Evolutionary conservation across 1,140 invertebrate genomes (phyloP), one percentile per base, ranked within the genome.

Genomic region (Drosophila subobscura): DNA sequence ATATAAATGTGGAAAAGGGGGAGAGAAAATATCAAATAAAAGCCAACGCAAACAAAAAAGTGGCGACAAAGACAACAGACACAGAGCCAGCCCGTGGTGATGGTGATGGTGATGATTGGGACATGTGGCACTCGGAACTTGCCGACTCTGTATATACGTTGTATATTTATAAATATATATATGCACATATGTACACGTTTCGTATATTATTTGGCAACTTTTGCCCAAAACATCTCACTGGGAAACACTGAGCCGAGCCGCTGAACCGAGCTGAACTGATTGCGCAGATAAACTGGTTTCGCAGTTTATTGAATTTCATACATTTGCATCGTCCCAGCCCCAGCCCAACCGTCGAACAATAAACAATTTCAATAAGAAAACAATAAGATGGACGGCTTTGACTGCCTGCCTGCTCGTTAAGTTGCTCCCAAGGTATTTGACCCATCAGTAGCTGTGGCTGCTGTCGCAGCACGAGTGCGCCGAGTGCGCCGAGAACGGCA

Each of bases 241-340:
- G 57, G 45, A 64, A 52, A 3, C 33, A 60, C 60, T 40, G 10
- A 57, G 46, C 42, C 42, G 45, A 68, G 25, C 40, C 22, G 29
- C 37, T 55, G 37, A 66, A 40, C 27, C 20, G 49, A 64, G 40
- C 10, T 37, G 33, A 37, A 37, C 33, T 37, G 33, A 37, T 37
- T 61, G 44, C 59, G 78, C 42, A 71, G 77, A 68, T 77, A 86
- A 86, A 86, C 81, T 86, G 81, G 81, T 86, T 88, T 88, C 20
- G 22, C 73, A 66, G 56, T 71, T 83, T 85, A 85, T 85, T 85
- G 70, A 85, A 71, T 86, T 81, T 75, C 63, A 77, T 77, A 73
- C 71, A 84, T 85, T 85, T 85, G 81, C 80, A 86, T 85, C 49
- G 72, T 46, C 55, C 56, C 44, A 29, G 27, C 6, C 27, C 3